Percentiles rank a stretch among this genome's conserved stretches.
These are phyloP conservation scores for Felis chaus DNA, from an alignment of 2,113 vertebrate species.

Conservation along the genomic window DNA sequence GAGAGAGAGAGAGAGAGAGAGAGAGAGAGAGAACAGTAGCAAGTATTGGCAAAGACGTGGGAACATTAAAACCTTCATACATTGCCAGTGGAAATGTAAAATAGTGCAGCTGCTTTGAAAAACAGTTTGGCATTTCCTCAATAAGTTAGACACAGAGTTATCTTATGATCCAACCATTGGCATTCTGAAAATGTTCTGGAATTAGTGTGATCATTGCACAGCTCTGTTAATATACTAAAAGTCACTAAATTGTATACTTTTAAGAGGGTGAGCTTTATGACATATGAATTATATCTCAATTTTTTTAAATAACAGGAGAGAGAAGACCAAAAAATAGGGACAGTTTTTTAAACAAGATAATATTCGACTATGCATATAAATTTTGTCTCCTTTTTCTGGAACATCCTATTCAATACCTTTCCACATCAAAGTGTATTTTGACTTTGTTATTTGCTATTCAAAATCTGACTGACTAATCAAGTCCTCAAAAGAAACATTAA, in stretches of 20 bases:
- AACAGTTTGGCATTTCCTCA: not conserved
- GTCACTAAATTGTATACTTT: not conserved
- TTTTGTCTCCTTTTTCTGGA: not conserved
- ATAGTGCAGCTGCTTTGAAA: not conserved
- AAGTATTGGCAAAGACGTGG: not conserved
- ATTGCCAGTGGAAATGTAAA: not conserved
- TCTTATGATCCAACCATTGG: not conserved
- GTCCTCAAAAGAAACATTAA: not conserved
- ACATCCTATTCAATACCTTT: not conserved
- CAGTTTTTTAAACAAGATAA: not conserved
- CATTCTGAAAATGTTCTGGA: not conserved
- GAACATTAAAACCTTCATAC: not conserved
- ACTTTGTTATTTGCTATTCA: constrained; percentile 3
- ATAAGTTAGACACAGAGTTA: not conserved
- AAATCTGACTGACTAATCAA: not conserved
- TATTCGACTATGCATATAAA: not conserved
- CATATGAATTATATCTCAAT: not conserved
- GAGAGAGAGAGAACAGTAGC: not conserved
- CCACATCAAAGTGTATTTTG: not conserved
- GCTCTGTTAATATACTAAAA: not conserved
- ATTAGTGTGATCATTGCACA: not conserved
- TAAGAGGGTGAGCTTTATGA: not conserved
- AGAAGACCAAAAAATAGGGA: not conserved
- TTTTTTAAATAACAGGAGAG: not conserved
- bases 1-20: not conserved